Base-by-base conservation (phyloP, 2,888 invertebrate genomes). In the Cryptocheilus praepositus region DNA sequence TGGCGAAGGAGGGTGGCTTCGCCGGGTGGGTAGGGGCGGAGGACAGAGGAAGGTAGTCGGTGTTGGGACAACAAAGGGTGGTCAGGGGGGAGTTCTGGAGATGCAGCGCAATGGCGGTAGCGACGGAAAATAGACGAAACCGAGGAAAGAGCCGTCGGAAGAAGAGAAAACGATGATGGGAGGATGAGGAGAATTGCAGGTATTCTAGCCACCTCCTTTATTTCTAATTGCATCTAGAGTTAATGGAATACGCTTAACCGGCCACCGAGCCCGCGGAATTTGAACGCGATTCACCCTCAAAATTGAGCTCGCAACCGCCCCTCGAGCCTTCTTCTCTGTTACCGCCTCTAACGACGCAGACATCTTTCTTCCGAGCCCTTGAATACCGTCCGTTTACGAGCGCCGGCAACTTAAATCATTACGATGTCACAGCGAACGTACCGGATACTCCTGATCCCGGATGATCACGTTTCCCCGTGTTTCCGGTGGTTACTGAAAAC, bases 181-280 rank as follows among this genome's bases (percentile, higher is more conserved):
- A 25, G 63, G 61, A 45, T 44, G 64, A 57, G 56, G 43, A 70
- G 62, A 49, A 62, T 65, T 59, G 60, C 70, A 74, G 76, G 77
- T 76, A 79, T 80, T 78, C 71, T 67, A 70, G 77, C 72, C 43
- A 70, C 66, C 74, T 76, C 81, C 80, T 81, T 82, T 80, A 82
- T 82, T 81, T 80, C 81, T 83, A 83, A 84, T 83, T 84, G 78
- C 81, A 71, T 81, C 75, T 73, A 76, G 67, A 73, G 78, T 79
- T 80, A 79, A 79, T 79, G 79, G 77, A 80, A 80, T 76, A 72
- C 76, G 77, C 63, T 77, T 80, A 77, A 77, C 71, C 76, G 73
- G 59, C 67, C 58, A 21, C 36, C 49, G 66, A 58, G 70, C 49
- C 60, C 69, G 70, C 63, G 76, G 76, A 80, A 79, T 79, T 80